phyloP scores from a whole-genome alignment of 2,113 vertebrate genomes.

The Syngnathus typhle region DNA sequence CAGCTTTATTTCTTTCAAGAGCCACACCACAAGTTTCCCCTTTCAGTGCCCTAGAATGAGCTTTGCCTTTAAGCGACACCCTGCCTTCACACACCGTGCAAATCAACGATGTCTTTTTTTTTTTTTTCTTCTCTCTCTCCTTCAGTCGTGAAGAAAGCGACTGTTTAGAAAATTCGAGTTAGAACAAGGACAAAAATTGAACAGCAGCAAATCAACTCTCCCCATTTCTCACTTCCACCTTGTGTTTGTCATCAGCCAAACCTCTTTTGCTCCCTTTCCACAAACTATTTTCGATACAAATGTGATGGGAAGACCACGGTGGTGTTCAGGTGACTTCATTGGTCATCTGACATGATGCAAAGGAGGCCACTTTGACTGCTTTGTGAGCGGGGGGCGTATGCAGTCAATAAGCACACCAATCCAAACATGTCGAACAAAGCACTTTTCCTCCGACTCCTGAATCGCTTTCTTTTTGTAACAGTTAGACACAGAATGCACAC shows the following conservation, averaged over 20 bases:
- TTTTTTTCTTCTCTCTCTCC: background rate
- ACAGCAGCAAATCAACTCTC: background rate
- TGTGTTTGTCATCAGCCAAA: constrained; percentile 54
- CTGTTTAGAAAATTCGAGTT: constrained; percentile 24
- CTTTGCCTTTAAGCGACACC: constrained; percentile 54
- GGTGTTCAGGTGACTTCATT: constrained; percentile 73
- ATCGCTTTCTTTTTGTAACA: constrained; percentile 28
- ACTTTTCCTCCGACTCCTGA: constrained; percentile 53
- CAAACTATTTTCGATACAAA: constrained; percentile 7
- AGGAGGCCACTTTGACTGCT: constrained; percentile 28
- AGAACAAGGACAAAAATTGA: constrained; percentile 60
- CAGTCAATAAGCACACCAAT: constrained; percentile 72
- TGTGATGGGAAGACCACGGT: constrained; percentile 33
- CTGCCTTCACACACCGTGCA: constrained; percentile 41
- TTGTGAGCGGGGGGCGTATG: constrained; percentile 55
- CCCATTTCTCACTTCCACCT: constrained; percentile 23
- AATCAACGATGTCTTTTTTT: no score
- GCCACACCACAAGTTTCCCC: background rate
- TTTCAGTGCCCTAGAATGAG: constrained; percentile 48
- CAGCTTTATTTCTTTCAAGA: constrained; percentile 31
- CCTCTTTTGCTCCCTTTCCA: constrained; percentile 22
- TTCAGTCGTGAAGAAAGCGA: constrained; percentile 36
- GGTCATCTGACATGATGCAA: constrained; percentile 63
- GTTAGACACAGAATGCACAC: constrained; percentile 27
- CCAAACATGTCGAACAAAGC: constrained; percentile 65